Base-by-base conservation (phyloP, 2,113 vertebrate genomes). In the Etheostoma cragini region DNA sequence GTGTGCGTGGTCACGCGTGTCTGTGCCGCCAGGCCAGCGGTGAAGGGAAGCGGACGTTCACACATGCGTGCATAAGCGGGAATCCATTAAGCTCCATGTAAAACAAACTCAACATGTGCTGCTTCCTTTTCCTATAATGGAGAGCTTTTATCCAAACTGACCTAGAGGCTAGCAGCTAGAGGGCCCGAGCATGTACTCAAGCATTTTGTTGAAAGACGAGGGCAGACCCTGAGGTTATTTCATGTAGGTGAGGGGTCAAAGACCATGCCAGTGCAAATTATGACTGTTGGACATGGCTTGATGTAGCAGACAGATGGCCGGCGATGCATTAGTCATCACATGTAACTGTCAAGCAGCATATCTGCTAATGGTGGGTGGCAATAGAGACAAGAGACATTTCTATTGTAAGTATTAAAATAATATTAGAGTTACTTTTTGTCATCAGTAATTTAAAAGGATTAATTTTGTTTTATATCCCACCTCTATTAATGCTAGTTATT, bases 21-120 rank as follows among this genome's bases (percentile, higher is more conserved):
- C 80, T 58, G 46, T 0, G 65, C 65, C n/a, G 53, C 69, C 45
- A 4, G 72, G 45, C 72, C 83, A 19, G 76, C 67, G 52, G 50
- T 3, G n/a, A 87, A 76, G 74, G 92, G 89, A 91, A 90, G 72
- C 61, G 70, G 88, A 92, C 72, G 53, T 92, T 90, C 89, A 87
- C 91, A 90, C 90, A 89, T 85, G 88, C 76, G 85, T 57, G 76
- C 87, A 89, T 86, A 87, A 86, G 87, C 72, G 67, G 87, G 88
- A 87, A 87, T 89, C 88, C 91, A 92, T 93, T 93, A 91, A 91
- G 93, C 88, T 58, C 66, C 83, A 88, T 91, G 86, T 91, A 90
- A 93, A 94, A 93, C 90, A 94, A 93, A 93, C 90, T 87, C 84
- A 90, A 90, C 88, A 86, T 91, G 92, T 77, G 86, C 83, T 4